Percentiles rank a stretch among this genome's conserved stretches.
Conservation (phyloP, 2,797 vertebrate species). For the Alauda arvensis region DNA sequence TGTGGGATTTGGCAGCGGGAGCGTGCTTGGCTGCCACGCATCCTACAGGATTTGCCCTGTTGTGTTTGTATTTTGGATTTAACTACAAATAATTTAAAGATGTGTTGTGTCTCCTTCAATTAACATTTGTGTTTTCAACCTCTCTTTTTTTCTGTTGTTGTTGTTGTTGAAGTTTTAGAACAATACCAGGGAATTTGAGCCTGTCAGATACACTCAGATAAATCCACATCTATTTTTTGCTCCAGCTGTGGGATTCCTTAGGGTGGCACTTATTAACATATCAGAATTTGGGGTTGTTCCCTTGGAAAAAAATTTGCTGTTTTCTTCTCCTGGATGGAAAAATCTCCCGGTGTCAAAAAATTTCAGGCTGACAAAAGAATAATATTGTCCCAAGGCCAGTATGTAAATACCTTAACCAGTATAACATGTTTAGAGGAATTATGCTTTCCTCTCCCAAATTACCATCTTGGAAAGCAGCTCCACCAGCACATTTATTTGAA, state of each 20-base stretch:
- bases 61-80: conserved; percentile 47
- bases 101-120: conserved; percentile 64
- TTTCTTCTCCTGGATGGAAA: neutral
- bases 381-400: conserved; percentile 37
- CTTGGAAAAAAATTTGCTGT: neutral
- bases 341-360: neutral
- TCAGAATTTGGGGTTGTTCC: neutral
- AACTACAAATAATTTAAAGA: conserved; percentile 69
- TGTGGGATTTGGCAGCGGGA: conserved; percentile 64
- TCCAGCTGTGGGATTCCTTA: neutral
- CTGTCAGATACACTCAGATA: neutral
- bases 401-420: conserved; percentile 45
- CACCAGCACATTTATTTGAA: conserved; percentile 25
- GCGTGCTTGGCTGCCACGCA: neutral
- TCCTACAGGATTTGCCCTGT: neutral
- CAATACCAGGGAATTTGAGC: neutral
- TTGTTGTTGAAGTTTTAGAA: neutral
- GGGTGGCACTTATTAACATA: neutral
- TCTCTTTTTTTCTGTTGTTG: neutral
- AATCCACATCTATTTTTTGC: neutral
- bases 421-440: conserved; percentile 39
- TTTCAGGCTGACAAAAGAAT: conserved; percentile 14
- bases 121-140: neutral
- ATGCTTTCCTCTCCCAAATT: conserved; percentile 32
- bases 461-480: conserved; percentile 31